Evolutionary conservation across 2,888 invertebrate genomes (phyloP), one percentile per base, ranked within the genome.

Genomic region (Oligia strigilis): DNA sequence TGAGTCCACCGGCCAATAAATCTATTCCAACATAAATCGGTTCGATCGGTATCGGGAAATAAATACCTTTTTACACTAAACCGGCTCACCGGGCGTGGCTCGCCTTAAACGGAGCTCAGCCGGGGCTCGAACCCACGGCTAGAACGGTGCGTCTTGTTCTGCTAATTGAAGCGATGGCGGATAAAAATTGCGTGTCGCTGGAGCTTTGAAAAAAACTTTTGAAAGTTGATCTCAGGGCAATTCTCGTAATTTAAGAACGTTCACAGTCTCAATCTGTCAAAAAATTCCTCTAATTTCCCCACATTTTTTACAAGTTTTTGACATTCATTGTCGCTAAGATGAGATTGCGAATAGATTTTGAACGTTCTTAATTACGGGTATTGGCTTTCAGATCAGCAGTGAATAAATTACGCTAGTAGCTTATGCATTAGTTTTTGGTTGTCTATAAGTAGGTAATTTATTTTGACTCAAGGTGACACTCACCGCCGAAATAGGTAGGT

Each of bases 41-140:
- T 81, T 67, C 49, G 89, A 89, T 89, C 79, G 72, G 69, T 85
- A 87, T 89, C 89, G 74, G 40, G 79, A 82, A 89, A 87, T 87
- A 88, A 89, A 88, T 89, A 90, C 82, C 81, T 81, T 83, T 86
- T 85, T 82, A 83, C 77, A 72, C 81, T 75, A 79, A 84, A 81
- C 77, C 79, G 78, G 76, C 77, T 70, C 52, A 66, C 67, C 71
- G 82, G 82, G 84, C 87, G 75, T 70, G 80, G 72, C 70, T 43
- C 23, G 49, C 81, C 80, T 78, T 80, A 65, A 62, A 79, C 62
- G 69, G 73, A 70, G 65, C 74, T 66, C 58, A 71, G 71, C 72
- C 71, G 71, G 64, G 74, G 19, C 9, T 64, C 49, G 55, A 82
- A 84, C 74, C 55, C 40, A 75, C 78, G 72, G 58, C 14, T 84